These are phyloP conservation scores for Amitus sp. DNA, from an alignment of 2,888 invertebrate species.

Conservation along the genomic window DNA sequence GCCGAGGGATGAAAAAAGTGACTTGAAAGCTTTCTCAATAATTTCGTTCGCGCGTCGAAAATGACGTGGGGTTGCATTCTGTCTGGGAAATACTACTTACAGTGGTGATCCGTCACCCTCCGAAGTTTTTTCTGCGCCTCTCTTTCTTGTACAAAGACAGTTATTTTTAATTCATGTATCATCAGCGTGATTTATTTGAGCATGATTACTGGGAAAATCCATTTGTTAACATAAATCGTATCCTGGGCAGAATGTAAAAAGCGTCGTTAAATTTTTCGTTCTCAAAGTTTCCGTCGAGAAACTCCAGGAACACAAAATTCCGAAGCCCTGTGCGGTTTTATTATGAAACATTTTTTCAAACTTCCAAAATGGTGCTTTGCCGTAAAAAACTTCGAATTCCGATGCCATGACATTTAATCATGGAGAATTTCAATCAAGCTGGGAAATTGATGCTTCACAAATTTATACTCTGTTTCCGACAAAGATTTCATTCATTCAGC, in stretches of 20 bases:
- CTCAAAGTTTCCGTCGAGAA: background rate
- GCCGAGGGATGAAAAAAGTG: conserved; percentile 13
- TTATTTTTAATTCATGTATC: conserved; percentile 33
- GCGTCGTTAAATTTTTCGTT: background rate
- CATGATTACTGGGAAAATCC: conserved; percentile 12
- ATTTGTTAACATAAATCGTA: conserved; percentile 1
- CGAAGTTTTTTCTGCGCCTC: conserved; percentile 19
- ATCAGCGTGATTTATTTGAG: conserved; percentile 30
- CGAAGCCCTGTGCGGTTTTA: too few species aligned
- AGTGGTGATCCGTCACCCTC: conserved; percentile 31
- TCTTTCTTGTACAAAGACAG: conserved; percentile 19
- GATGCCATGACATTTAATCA: too few species aligned
- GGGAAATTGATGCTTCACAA: too few species aligned
- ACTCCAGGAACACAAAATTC: too few species aligned
- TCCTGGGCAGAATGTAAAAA: background rate
- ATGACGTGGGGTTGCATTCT: conserved; percentile 10
- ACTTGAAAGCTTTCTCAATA: background rate
- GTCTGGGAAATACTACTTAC: conserved; percentile 2
- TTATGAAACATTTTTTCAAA: too few species aligned
- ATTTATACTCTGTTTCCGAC: too few species aligned
- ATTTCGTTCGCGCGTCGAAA: conserved; percentile 6
- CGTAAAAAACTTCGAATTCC: too few species aligned
- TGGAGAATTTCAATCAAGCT: too few species aligned
- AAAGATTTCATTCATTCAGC: too few species aligned
- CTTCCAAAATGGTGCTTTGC: too few species aligned